Evolutionary conservation across 1,140 invertebrate species (phyloP), one percentile per base, ranked within the genome.

Genomic region (Teleopsis dalmanni): DNA sequence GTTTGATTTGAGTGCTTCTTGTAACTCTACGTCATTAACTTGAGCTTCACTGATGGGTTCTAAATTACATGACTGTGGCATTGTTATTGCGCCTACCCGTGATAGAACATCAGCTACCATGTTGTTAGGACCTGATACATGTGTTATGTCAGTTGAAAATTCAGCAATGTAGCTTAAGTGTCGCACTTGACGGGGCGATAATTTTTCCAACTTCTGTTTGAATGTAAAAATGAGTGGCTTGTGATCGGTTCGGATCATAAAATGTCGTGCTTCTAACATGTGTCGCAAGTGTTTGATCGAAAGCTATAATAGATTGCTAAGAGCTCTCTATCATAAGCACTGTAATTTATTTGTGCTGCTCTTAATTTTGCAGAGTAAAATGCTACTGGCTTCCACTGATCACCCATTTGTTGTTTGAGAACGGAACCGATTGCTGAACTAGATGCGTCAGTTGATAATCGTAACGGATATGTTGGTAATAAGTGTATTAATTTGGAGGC

Each of bases 211-310:
- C 27, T 54, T 59, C 40, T 67, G 51, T 26, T 41, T 13, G 33
- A 72, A 71, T 0, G 60, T 56, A 44, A 47, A 60, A n/a, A 51
- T 59, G 7, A 73, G 43, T 2, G 67, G 72, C 46, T 69, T 66
- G 46, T 75, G 74, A 48, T 75, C 67, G 4, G 64, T 72, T 16
- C 45, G 62, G 7, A 75, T 56, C 0, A 38, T 51, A 37, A 73
- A 71, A 16, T 26, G 5, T 48, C 62, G 52, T 11, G 56, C 71
- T 59, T 76, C 71, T 0, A 77, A 9, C 11, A 58, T 31, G 31
- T 41, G 37, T 8, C 37, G 38, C 34, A 49, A 41, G 35, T 49
- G 16, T 22, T 49, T 42, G 11, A 71, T 45, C 3, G 58, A n/a
- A n/a, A n/a, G n/a, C n/a, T 47, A 4, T 51, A 21, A 42, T 67